phyloP scores from a whole-genome alignment of 53 echinoderm and acorn worm genomes.

The Patiria pectinifera region DNA sequence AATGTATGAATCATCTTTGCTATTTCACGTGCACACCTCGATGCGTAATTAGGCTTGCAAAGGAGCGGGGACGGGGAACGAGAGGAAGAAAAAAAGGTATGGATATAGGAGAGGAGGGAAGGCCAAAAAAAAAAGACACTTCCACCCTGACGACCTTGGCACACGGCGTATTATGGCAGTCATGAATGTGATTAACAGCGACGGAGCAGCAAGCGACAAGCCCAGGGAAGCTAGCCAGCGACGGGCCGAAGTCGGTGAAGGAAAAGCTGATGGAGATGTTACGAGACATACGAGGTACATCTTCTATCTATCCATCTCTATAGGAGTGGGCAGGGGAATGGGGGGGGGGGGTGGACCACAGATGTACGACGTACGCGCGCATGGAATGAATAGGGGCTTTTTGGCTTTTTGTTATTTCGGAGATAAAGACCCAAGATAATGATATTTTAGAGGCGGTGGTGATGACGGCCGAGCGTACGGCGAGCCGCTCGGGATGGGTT shows the following conservation, averaged over 20 bases:
- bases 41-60: constrained; percentile 61
- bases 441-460: constrained; percentile 22
- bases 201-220: not conserved
- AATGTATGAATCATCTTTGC: constrained; percentile 56
- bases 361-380: not conserved
- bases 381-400: not conserved
- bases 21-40: constrained; percentile 58
- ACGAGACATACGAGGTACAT: not conserved
- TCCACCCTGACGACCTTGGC: constrained; percentile 28
- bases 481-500: no score
- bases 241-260: constrained; percentile 25
- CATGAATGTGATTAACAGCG: constrained; percentile 62
- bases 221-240: not conserved
- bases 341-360: not conserved
- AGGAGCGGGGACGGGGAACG: not conserved
- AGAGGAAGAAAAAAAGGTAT: not conserved
- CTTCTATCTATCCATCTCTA: constrained; percentile 37
- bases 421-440: constrained; percentile 49
- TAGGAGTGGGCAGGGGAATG: not conserved
- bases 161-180: constrained; percentile 45
- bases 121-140: no score
- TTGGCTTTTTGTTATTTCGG: not conserved
- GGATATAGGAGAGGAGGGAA: not conserved
- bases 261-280: constrained; percentile 36
- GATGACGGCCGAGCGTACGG: constrained; percentile 9